A percentile compares a stretch with the other conserved stretches of the same genome.
phyloP scores from a whole-genome alignment of 2,888 invertebrate species.

The Acleris cristana region DNA sequence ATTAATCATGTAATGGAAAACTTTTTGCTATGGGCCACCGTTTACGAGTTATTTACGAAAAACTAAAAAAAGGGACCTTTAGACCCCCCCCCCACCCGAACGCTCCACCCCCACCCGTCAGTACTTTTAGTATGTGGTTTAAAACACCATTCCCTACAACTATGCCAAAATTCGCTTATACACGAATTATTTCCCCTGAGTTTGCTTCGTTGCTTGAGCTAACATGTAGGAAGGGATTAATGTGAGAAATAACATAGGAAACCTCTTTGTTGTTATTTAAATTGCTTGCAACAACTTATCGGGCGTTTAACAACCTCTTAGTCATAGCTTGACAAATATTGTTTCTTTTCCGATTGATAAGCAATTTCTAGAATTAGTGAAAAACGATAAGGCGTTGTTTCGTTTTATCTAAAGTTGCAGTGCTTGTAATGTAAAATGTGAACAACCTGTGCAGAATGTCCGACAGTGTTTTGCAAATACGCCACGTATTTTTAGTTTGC shows the following conservation, averaged over 20 bases:
- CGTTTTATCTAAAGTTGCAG: conserved; percentile 18
- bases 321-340: conserved; percentile 5
- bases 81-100: too few relatives aligned
- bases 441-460: conserved; percentile 18
- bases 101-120: too few relatives aligned
- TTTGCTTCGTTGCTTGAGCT: too few relatives aligned
- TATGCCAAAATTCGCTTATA: too few relatives aligned
- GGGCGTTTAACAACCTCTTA: conserved; percentile 14
- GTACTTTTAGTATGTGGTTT: too few relatives aligned
- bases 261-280: background rate
- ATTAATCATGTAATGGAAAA: too few relatives aligned
- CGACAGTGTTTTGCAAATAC: conserved; percentile 7
- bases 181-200: too few relatives aligned
- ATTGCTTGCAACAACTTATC: conserved; percentile 11
- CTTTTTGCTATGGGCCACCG: too few relatives aligned
- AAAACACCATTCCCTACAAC: too few relatives aligned
- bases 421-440: conserved; percentile 4
- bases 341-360: conserved; percentile 26
- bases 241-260: background rate
- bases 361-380: conserved; percentile 29
- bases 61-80: too few relatives aligned
- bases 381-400: conserved; percentile 11
- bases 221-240: background rate
- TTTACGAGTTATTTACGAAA: too few relatives aligned
- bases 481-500: background rate